A percentile compares a stretch with the other conserved stretches of the same genome.
Evolutionary conservation across 2,797 vertebrate species (phyloP).

Genomic region (Diceros bicornis): DNA sequence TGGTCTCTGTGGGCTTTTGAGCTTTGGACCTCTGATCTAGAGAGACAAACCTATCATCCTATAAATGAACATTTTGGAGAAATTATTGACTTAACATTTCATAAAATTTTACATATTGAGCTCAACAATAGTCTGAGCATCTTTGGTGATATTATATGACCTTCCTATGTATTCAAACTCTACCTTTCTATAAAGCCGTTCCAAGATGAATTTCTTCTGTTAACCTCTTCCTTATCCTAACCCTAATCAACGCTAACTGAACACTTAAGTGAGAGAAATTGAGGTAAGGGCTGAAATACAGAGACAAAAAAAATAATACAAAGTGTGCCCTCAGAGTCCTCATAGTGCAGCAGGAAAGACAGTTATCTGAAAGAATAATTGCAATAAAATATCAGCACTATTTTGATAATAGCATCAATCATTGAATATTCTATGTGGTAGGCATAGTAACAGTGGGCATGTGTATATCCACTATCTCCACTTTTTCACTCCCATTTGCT

Average conservation of each 20-base stretch:
- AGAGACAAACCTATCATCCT: neutral
- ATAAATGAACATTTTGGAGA: neutral
- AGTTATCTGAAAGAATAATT: neutral
- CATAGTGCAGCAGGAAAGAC: neutral
- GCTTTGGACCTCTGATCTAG: neutral
- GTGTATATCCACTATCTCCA: accelerated
- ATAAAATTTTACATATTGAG: constrained; percentile 41
- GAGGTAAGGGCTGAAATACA: neutral
- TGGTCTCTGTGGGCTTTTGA: neutral
- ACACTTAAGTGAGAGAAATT: neutral
- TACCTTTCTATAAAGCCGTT: constrained; percentile 11
- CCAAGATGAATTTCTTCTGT: neutral
- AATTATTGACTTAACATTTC: constrained; percentile 30
- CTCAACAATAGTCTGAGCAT: neutral
- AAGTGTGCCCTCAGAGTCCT: neutral
- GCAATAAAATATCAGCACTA: neutral
- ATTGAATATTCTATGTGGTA: neutral
- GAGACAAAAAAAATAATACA: constrained; percentile 3
- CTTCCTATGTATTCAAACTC: neutral
- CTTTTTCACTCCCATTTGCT: neutral
- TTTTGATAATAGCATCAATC: constrained; percentile 13
- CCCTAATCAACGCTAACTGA: constrained; percentile 11
- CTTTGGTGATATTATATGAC: neutral
- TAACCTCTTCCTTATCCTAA: constrained; percentile 7
- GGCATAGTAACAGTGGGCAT: accelerated